A percentile compares a stretch with the other conserved stretches of the same genome.
phyloP scores from a whole-genome alignment of 2,888 invertebrate genomes.

The Marasmarcha lunaedactyla region DNA sequence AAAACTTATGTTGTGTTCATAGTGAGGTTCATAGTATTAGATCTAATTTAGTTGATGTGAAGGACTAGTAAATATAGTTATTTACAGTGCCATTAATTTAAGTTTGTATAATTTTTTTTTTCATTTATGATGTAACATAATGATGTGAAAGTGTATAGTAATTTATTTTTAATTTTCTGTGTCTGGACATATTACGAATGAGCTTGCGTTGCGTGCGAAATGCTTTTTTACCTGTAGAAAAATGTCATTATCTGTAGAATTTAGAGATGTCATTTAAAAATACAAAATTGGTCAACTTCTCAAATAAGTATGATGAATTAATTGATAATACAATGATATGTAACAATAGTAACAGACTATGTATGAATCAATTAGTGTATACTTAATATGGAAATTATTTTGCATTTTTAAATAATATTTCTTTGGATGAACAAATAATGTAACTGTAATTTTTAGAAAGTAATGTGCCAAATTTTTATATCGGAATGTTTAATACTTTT shows the following conservation, averaged over 20 bases:
- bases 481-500: conserved; percentile 17
- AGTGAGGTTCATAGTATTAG: too few relatives aligned
- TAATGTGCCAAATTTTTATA: conserved; percentile 28
- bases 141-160: conserved; percentile 23
- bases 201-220: background rate
- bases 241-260: too few relatives aligned
- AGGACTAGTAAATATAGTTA: conserved; percentile 8
- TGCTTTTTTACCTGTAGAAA: too few relatives aligned
- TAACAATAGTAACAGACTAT: too few relatives aligned
- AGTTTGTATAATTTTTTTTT: conserved; percentile 25
- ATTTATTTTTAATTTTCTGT: conserved; percentile 39
- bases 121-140: conserved; percentile 22
- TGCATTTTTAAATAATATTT: background rate
- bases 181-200: conserved; percentile 11
- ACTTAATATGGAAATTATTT: too few relatives aligned
- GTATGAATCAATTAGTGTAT: too few relatives aligned
- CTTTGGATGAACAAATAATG: conserved; percentile 3
- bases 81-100: conserved; percentile 22
- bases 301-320: too few relatives aligned
- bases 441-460: too few relatives aligned
- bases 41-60: background rate
- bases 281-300: too few relatives aligned
- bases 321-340: too few relatives aligned
- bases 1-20: too few relatives aligned
- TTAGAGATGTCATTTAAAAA: too few relatives aligned